Conservation (phyloP, 2,113 vertebrate genomes). For the Microcebus jonahi region DNA sequence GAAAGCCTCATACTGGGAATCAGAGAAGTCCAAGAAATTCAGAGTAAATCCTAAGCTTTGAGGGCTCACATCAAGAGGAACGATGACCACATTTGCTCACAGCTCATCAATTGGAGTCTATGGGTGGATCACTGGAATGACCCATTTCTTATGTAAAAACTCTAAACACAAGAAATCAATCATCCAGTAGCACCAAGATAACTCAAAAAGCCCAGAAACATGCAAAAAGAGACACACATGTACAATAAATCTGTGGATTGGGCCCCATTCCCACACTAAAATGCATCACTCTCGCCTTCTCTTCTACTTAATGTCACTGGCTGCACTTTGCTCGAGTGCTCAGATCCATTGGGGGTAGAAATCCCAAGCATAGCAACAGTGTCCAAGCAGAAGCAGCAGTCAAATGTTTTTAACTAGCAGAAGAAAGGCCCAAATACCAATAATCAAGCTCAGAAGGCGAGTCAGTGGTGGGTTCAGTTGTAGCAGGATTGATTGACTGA, state of each 20-base stretch:
- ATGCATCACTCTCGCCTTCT: background rate
- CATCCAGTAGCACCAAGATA: background rate
- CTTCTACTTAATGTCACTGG: conserved; percentile 49
- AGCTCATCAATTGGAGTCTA: background rate
- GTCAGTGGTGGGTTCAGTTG: background rate
- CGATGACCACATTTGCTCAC: background rate
- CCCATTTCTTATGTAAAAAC: conserved; percentile 18
- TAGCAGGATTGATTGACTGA: background rate
- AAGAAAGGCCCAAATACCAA: conserved; percentile 9
- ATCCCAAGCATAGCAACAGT: conserved; percentile 70
- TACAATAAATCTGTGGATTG: background rate
- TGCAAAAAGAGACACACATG: background rate
- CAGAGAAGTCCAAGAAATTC: background rate
- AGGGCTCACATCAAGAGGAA: background rate
- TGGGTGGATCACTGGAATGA: background rate
- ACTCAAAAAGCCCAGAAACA: background rate
- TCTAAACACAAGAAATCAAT: background rate
- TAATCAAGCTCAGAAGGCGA: conserved; percentile 45
- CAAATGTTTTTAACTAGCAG: conserved; percentile 53
- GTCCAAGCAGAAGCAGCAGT: conserved; percentile 62
- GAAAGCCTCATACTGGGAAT: background rate
- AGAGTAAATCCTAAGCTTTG: background rate
- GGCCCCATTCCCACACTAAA: background rate
- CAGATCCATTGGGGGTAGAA: background rate
- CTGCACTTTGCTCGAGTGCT: conserved; percentile 22